Evolutionary conservation across 1,140 invertebrate species (phyloP), one percentile per base, ranked within the genome.

Genomic region (Vanessa atalanta): DNA sequence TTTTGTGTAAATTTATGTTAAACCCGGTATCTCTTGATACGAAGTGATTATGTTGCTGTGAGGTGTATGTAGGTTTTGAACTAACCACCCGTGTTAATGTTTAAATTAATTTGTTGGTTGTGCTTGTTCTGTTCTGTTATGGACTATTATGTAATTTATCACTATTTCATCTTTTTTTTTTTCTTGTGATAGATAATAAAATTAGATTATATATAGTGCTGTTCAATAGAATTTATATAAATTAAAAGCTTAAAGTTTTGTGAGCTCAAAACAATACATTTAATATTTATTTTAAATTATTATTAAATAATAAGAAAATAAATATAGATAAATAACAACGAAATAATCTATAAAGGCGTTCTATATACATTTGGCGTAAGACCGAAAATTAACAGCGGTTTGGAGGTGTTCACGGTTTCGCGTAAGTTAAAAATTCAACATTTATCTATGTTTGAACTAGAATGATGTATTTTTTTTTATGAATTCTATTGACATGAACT

Each of bases 21-120:
- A 71, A 80, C 73, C 77, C 75, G 65, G 86, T 89, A 88, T 91
- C 86, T 81, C 73, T 81, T 83, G 88, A 87, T 91, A 90, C 86
- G 69, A 83, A 84, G 89, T 91, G 89, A 91, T 91, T 87, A 79
- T 84, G 80, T 90, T 90, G 88, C 89, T 91, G 89, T 91, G 89
- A 91, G 82, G 69, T 87, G 57, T 79, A 81, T 72, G 67, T 79
- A 80, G 69, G 57, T 72, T 61, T 61, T 43, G 57, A 61, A 61
- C 57, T 61, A 61, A 61, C 16, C 13, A 26, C 14, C 23, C 14
- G 11, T 31, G 31, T 7, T 31, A 61, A 31, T 37, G 15, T 57
- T 57, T 11, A 57, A 57, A 23, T 57, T 61, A 68, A 72, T 71
- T 65, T 65, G 43, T 75, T 70, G 47, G 31, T 70, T 23, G 11